Evolutionary conservation across 2,888 invertebrate species (phyloP).

Genomic region (Portevinia maculata): DNA sequence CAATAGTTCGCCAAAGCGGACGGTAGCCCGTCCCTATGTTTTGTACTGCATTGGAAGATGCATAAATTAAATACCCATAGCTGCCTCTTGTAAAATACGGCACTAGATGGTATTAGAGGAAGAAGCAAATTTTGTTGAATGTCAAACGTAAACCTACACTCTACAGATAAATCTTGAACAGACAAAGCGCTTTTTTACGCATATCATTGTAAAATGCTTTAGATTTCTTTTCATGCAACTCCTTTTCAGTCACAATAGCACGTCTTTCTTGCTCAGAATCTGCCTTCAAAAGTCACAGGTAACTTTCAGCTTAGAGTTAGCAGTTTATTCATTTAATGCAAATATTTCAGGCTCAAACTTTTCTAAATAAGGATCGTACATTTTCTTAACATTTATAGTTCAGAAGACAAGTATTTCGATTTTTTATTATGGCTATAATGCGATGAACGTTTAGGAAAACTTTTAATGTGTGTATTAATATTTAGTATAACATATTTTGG

Average conservation of each 20-base stretch:
- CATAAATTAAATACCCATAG: constrained; percentile 9
- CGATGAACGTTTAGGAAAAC: background rate
- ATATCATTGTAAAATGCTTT: constrained; percentile 19
- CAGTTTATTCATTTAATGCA: constrained; percentile 22
- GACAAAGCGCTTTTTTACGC: constrained; percentile 6
- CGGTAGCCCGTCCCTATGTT: too few relatives aligned
- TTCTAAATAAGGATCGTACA: too few relatives aligned
- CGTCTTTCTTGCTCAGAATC: constrained; percentile 30
- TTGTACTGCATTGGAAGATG: too few relatives aligned
- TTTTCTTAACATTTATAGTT: too few relatives aligned
- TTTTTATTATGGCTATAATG: background rate
- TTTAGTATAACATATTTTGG: background rate
- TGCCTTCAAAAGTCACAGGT: constrained; percentile 15
- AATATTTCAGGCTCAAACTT: constrained; percentile 5
- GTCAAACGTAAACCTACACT: constrained; percentile 50
- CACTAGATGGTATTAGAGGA: constrained; percentile 24
- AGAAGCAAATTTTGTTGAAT: constrained; percentile 51
- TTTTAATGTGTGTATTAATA: background rate
- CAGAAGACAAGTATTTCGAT: background rate
- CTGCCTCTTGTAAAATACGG: background rate
- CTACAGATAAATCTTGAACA: constrained; percentile 19
- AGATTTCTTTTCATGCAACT: constrained; percentile 26
- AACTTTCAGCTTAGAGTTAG: constrained; percentile 30
- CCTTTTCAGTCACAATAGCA: constrained; percentile 9
- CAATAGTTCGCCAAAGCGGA: too few relatives aligned